These are phyloP conservation scores for Cryptoblepharus egeriae DNA, from an alignment of 2,797 vertebrate genomes.

Conservation along the genomic window DNA sequence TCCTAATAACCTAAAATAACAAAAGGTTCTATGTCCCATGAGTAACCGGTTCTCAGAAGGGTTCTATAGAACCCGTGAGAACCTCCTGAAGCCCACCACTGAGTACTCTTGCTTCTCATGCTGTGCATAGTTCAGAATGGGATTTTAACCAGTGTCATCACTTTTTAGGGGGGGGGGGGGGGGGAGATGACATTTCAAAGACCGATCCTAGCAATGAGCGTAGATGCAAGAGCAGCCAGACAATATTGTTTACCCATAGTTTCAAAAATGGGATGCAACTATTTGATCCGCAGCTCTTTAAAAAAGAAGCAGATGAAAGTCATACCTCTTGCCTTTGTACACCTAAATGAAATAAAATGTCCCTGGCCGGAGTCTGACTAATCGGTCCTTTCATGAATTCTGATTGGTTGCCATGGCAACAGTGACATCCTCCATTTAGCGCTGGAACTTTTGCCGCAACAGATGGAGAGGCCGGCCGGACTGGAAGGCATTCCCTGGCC, in stretches of 20 bases:
- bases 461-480: constrained; percentile 44
- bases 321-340: constrained; percentile 29
- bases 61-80: too few relatives aligned
- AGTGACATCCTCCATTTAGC: constrained; percentile 58
- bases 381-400: constrained; percentile 59
- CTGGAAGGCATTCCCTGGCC: constrained; percentile 12
- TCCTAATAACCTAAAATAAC: too few relatives aligned
- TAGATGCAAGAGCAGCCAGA: constrained; percentile 23
- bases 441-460: constrained; percentile 42
- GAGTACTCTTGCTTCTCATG: too few relatives aligned
- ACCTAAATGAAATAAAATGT: constrained; percentile 58
- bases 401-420: constrained; percentile 66
- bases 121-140: not conserved
- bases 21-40: too few relatives aligned
- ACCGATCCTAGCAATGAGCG: not conserved
- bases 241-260: constrained; percentile 30
- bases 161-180: too few relatives aligned
- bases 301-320: constrained; percentile 40
- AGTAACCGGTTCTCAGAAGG: too few relatives aligned
- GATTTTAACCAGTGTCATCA: not conserved
- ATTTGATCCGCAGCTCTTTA: constrained; percentile 39
- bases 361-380: constrained; percentile 45
- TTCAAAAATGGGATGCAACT: constrained; percentile 41
- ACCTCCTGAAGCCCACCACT: too few relatives aligned
- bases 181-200: not conserved